Base-by-base conservation (phyloP, 2,797 vertebrate species). In the Brachymystax lenok region DNA sequence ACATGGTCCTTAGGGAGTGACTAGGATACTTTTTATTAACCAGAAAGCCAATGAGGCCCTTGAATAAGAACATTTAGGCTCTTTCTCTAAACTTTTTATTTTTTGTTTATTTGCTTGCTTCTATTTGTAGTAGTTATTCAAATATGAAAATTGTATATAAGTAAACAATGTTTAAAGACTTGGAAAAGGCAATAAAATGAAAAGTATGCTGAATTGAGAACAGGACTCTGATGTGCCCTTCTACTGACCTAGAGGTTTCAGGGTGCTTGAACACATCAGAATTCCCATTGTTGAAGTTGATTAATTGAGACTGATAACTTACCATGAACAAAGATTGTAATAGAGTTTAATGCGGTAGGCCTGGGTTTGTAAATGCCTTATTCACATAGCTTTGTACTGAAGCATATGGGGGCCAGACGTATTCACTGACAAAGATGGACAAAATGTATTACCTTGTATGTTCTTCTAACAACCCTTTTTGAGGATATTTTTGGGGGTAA, bases 291-390 rank as follows among this genome's bases (percentile, higher is more conserved):
- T 99, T 94, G 92, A 92, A 91, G 93, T 97, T 99, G 98, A 99
- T 99, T 98, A 99, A 99, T 99, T 99, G 98, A 97, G 97, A 98
- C 96, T 98, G 97, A 99, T 99, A 99, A 99, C 96, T 98, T 96
- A 98, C 97, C 98, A 98, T 99, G 98, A 98, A 98, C 98, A 97
- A 46, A 46, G 40, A 46, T 46, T 46, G 40, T 46, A 46, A 46
- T 96, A 96, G 96, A 93, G 89, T 95, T 97, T 97, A 98, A 99
- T 97, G 97, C 95, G 96, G 96, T 97, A 95, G 97, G 97, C 96
- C 96, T 97, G 97, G 96, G 96, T 96, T 96, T 96, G 96, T 98
- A 97, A 98, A 98, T 94, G 95, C 94, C 95, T 96, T 96, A 97
- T 98, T 98, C 96, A 98, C 95, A 88, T 96, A 92, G 94, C 96